These are phyloP conservation scores for Drosophila carrolli DNA, from an alignment of 1,140 invertebrate species.

Conservation along the genomic window DNA sequence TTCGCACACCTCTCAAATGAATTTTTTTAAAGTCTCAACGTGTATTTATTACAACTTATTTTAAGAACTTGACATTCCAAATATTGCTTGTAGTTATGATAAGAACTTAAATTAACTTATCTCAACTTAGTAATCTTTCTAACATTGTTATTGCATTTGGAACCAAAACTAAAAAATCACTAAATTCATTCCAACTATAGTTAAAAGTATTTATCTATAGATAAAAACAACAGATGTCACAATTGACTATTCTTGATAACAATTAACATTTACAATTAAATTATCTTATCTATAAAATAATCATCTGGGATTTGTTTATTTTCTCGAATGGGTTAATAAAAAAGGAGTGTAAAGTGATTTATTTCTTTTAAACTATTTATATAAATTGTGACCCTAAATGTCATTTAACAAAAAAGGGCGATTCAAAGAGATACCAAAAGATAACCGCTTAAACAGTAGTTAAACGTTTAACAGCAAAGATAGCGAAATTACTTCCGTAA, in stretches of 20 bases:
- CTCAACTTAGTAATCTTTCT: background rate
- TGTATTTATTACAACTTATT: background rate
- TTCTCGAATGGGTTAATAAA: background rate
- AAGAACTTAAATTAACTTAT: background rate
- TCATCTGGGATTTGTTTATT: background rate
- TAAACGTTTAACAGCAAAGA: constrained; percentile 1
- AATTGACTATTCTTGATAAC: background rate
- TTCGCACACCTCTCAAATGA: background rate
- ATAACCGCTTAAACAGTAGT: constrained; percentile 20
- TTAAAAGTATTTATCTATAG: background rate
- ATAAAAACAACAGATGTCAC: constrained; percentile 5
- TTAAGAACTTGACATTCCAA: background rate
- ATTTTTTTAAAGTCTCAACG: background rate
- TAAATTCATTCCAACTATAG: background rate
- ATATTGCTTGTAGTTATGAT: background rate
- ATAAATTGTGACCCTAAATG: no score
- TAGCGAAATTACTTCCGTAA: constrained; percentile 18
- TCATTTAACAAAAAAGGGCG: background rate
- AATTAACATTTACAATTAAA: no score
- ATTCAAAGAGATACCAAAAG: background rate
- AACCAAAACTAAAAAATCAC: background rate
- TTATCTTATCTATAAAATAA: no score
- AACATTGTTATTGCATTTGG: background rate
- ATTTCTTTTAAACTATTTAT: no score
- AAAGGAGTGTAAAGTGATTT: no score